Percentiles rank a stretch among this genome's conserved stretches.
Evolutionary conservation across 2,888 invertebrate species (phyloP).

Genomic region (Digitonthophagus gazella): DNA sequence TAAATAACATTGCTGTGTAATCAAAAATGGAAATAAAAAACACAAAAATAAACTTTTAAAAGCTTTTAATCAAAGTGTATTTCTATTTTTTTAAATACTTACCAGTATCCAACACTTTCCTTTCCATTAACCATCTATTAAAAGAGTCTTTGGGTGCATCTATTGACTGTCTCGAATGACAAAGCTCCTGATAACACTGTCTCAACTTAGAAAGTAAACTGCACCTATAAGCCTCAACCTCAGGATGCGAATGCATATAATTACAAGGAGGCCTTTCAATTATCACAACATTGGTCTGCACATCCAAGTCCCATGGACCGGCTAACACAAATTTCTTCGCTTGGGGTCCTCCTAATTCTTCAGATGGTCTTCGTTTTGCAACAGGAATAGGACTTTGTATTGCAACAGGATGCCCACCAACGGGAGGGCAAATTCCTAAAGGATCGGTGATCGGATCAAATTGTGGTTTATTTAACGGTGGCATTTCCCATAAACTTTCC

Average conservation of each 20-base stretch:
- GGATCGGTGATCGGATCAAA: slow-evolving; percentile 93
- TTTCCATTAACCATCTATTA: slow-evolving; percentile 94
- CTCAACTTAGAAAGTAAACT: slow-evolving; percentile 80
- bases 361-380: slow-evolving; percentile 74
- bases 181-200: slow-evolving; percentile 90
- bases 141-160: slow-evolving; percentile 96
- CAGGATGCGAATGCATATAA: slow-evolving; percentile 90
- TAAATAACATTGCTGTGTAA: too few relatives aligned
- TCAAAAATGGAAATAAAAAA: too few relatives aligned
- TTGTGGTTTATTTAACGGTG: slow-evolving; percentile 71
- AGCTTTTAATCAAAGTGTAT: neutral
- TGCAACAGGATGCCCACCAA: slow-evolving; percentile 43
- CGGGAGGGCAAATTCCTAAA: slow-evolving; percentile 64
- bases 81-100: slow-evolving; percentile 14
- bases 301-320: slow-evolving; percentile 94
- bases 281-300: slow-evolving; percentile 88
- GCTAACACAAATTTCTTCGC: slow-evolving; percentile 84
- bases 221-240: slow-evolving; percentile 84
- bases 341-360: slow-evolving; percentile 68
- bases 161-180: slow-evolving; percentile 87
- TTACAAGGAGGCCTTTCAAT: slow-evolving; percentile 82
- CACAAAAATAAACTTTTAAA: neutral
- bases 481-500: slow-evolving; percentile 97
- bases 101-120: slow-evolving; percentile 83
- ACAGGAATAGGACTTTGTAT: slow-evolving; percentile 55